Conservation (phyloP, 2,113 vertebrate species). For the Calidris pygmaea region DNA sequence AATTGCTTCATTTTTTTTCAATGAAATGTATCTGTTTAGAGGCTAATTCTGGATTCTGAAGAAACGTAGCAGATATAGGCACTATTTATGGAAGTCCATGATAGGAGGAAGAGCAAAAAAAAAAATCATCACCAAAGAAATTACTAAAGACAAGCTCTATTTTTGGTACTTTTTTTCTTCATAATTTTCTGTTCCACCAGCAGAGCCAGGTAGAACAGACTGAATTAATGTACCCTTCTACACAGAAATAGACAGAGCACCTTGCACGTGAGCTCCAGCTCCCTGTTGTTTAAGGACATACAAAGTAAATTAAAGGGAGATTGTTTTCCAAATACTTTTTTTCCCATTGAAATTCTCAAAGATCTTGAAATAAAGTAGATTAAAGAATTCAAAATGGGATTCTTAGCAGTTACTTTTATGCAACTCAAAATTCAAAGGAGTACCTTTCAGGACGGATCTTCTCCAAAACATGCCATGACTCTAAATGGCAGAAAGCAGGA, state of each 20-base stretch:
- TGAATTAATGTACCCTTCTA: background rate
- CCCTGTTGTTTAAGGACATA: background rate
- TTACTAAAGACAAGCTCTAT: background rate
- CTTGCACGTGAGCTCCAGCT: background rate
- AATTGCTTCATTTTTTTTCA: background rate
- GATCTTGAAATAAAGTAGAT: background rate
- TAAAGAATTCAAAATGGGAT: background rate
- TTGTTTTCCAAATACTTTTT: background rate
- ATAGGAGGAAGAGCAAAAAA: background rate
- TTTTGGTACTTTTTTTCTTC: background rate
- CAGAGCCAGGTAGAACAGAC: background rate
- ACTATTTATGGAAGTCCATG: background rate
- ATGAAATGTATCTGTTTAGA: slow-evolving; percentile 4
- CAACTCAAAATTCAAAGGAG: background rate
- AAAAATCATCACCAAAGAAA: background rate
- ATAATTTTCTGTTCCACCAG: background rate
- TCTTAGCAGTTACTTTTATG: background rate
- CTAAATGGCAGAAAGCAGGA: background rate
- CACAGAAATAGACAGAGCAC: background rate
- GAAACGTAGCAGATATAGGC: background rate
- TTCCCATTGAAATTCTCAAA: background rate
- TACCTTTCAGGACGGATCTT: background rate
- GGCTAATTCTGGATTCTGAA: background rate
- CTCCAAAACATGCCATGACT: background rate
- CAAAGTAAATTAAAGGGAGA: background rate